Evolutionary conservation across 1,140 invertebrate species (phyloP).

Genomic region (Sycophila sp.): DNA sequence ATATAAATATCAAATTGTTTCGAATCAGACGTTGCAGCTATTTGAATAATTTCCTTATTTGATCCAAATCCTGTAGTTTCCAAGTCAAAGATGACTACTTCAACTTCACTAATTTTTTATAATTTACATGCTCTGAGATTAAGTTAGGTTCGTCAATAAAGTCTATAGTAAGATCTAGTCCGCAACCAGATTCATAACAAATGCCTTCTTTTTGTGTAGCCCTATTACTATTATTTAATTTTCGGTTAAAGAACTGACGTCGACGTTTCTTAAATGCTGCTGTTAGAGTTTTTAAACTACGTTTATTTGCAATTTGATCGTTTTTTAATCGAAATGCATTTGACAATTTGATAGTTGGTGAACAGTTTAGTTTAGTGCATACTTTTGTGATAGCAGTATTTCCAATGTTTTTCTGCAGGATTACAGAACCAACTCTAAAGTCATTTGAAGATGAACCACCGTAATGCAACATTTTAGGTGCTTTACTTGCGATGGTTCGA

Average conservation of each 20-base stretch:
- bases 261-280: background rate
- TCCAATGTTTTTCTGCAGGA: too few relatives aligned
- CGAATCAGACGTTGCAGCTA: background rate
- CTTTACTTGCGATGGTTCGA: too few relatives aligned
- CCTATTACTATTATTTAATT: slow-evolving; percentile 5
- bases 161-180: slow-evolving; percentile 11
- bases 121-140: background rate
- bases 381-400: background rate
- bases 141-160: background rate
- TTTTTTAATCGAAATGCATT: background rate
- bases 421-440: too few relatives aligned
- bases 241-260: background rate
- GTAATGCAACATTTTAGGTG: too few relatives aligned
- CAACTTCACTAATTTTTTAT: background rate
- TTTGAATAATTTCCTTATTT: background rate
- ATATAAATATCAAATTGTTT: too few relatives aligned
- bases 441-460: too few relatives aligned
- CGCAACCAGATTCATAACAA: slow-evolving; percentile 20
- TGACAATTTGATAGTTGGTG: background rate
- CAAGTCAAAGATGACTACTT: background rate
- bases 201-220: slow-evolving; percentile 15
- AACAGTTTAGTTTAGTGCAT: background rate
- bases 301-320: too few relatives aligned
- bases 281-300: too few relatives aligned
- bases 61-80: background rate